Evolutionary conservation across 2,888 invertebrate species (phyloP).

Genomic region (Cerastis rubricosa): DNA sequence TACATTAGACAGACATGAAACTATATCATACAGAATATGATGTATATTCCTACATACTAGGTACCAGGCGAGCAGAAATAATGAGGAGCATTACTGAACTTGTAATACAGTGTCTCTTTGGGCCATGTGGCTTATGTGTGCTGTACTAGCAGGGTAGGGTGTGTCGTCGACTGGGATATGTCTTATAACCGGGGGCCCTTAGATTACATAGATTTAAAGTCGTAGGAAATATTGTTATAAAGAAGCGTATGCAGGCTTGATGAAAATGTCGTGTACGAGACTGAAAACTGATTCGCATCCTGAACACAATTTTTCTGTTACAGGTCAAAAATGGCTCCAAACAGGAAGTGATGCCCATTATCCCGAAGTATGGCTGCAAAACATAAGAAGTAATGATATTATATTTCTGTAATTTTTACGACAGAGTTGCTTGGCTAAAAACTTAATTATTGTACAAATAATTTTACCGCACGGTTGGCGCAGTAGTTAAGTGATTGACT

Average conservation of each 20-base stretch:
- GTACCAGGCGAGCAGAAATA: constrained; percentile 52
- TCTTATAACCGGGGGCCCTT: constrained; percentile 20
- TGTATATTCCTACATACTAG: not conserved
- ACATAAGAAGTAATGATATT: not conserved
- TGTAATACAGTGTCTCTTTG: constrained; percentile 31
- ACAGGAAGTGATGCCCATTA: no score
- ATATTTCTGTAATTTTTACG: no score
- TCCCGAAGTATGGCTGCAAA: not conserved
- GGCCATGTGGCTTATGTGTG: constrained; percentile 54
- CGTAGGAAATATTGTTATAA: not conserved
- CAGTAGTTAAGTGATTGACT: no score
- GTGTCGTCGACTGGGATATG: constrained; percentile 23
- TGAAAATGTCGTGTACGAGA: not conserved
- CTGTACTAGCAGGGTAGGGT: not conserved
- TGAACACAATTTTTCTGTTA: not conserved
- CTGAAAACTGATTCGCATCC: not conserved
- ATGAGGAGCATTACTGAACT: constrained; percentile 54
- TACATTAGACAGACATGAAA: not conserved
- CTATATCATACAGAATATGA: constrained; percentile 5
- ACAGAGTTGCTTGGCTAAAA: no score
- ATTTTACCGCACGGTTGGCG: no score
- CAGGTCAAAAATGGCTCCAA: not conserved
- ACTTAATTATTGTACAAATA: not conserved
- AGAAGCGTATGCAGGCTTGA: not conserved
- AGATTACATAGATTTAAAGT: not conserved